A percentile compares a stretch with the other conserved stretches of the same genome.
phyloP scores from a whole-genome alignment of 1,140 invertebrate species.

The Meloidogyne hapla region DNA sequence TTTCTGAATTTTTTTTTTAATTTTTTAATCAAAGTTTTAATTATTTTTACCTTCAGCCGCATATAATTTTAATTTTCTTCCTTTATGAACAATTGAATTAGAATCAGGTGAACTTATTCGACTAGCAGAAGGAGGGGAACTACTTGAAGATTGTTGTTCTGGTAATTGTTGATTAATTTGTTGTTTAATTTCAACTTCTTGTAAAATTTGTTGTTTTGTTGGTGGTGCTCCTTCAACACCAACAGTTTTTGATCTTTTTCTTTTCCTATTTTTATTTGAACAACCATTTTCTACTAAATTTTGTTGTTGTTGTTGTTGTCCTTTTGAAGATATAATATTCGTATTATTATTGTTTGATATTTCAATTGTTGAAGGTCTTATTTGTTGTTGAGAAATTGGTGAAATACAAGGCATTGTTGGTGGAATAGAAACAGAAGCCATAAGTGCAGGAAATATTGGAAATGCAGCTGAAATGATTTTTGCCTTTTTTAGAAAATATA shows the following conservation, averaged over 20 bases:
- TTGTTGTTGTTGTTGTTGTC: too few species aligned
- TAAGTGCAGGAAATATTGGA: not conserved
- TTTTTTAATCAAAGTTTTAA: not conserved
- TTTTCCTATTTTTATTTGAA: not conserved
- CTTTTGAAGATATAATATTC: too few species aligned
- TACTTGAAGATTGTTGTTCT: not conserved
- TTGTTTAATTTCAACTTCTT: not conserved
- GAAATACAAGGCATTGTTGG: not conserved
- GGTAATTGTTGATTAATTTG: not conserved
- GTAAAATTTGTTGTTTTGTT: not conserved
- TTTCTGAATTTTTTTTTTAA: conserved; percentile 36
- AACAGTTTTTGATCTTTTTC: not conserved
- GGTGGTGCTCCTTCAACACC: not conserved
- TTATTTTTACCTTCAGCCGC: conserved; percentile 39
- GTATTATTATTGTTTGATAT: too few species aligned
- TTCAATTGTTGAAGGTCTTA: not conserved
- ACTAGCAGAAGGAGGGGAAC: not conserved
- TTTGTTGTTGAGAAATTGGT: not conserved
- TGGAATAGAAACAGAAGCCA: not conserved
- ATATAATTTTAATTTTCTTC: conserved; percentile 52
- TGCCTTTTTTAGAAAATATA: not conserved
- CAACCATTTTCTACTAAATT: not conserved
- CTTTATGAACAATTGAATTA: conserved; percentile 3
- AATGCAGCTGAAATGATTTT: not conserved
- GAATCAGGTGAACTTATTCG: conserved; percentile 29